Conservation (phyloP, 64 coral and sea anemone species). For the Porites australiensis region DNA sequence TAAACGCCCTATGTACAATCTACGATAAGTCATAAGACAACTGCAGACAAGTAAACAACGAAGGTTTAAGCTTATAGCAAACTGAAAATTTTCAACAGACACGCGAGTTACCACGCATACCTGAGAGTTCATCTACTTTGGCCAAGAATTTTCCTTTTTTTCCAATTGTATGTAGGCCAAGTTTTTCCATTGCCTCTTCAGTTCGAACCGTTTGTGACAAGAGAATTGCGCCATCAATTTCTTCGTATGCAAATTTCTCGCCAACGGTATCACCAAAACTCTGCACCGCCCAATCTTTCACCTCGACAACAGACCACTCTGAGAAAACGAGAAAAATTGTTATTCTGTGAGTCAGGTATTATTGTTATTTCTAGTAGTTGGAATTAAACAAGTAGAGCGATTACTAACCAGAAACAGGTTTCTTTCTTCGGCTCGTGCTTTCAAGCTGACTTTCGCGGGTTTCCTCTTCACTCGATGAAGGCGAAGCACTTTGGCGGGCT, state of each 20-base stretch:
- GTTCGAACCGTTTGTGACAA: neutral
- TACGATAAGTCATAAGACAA: neutral
- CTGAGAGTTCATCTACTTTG: too few relatives aligned
- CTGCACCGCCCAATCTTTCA: slow-evolving; percentile 4
- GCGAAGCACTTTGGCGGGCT: neutral
- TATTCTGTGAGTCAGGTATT: neutral
- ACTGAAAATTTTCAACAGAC: too few relatives aligned
- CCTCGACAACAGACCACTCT: slow-evolving; percentile 36
- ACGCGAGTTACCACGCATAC: too few relatives aligned
- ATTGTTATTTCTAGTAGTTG: neutral
- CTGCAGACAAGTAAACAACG: too few relatives aligned
- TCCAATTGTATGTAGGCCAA: slow-evolving; percentile 30
- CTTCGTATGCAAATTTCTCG: slow-evolving; percentile 17
- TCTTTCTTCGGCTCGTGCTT: neutral
- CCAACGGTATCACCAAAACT: slow-evolving; percentile 22
- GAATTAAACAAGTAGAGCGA: neutral
- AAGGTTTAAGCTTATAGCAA: too few relatives aligned
- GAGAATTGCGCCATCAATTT: slow-evolving; percentile 16
- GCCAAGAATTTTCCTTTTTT: neutral
- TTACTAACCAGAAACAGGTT: neutral
- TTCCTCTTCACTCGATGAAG: too few relatives aligned
- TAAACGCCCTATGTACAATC: neutral
- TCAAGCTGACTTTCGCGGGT: neutral
- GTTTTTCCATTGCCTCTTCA: neutral
- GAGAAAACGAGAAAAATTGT: neutral